Conservation (phyloP, 2,797 vertebrate species). For the Chloroceryle amazona region DNA sequence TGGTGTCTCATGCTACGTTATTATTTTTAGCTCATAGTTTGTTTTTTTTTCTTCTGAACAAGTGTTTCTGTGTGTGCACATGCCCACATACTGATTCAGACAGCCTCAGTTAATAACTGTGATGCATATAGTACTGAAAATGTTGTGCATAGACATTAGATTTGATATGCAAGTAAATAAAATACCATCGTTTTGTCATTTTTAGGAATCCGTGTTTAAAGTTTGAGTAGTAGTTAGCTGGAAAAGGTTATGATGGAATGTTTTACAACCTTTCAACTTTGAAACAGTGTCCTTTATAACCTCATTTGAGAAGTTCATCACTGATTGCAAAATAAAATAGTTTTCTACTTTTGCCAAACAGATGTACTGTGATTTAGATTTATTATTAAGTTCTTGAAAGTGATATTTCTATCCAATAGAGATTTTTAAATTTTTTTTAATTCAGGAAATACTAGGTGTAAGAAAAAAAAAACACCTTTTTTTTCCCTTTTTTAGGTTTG, state of each 20-base stretch:
- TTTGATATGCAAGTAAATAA: neutral
- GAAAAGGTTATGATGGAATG: neutral
- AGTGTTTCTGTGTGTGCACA: neutral
- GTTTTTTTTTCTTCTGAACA: neutral
- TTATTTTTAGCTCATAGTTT: neutral
- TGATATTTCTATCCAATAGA: neutral
- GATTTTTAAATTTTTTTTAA: neutral
- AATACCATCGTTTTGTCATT: neutral
- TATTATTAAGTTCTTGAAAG: neutral
- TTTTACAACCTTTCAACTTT: neutral
- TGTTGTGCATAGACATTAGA: neutral
- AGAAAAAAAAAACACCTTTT: neutral
- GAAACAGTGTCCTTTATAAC: neutral
- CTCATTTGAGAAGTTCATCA: neutral
- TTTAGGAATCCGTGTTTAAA: neutral
- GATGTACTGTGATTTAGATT: neutral
- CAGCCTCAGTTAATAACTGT: neutral
- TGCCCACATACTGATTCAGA: neutral
- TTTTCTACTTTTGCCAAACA: neutral
- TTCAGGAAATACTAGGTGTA: neutral
- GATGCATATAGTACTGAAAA: neutral
- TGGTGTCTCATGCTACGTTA: neutral
- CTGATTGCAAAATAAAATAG: neutral
- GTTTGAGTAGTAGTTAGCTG: neutral
- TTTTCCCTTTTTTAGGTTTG: neutral